A percentile compares a stretch with the other conserved stretches of the same genome.
phyloP scores from a whole-genome alignment of 2,113 vertebrate genomes.

The Orientallactaga bullata region DNA sequence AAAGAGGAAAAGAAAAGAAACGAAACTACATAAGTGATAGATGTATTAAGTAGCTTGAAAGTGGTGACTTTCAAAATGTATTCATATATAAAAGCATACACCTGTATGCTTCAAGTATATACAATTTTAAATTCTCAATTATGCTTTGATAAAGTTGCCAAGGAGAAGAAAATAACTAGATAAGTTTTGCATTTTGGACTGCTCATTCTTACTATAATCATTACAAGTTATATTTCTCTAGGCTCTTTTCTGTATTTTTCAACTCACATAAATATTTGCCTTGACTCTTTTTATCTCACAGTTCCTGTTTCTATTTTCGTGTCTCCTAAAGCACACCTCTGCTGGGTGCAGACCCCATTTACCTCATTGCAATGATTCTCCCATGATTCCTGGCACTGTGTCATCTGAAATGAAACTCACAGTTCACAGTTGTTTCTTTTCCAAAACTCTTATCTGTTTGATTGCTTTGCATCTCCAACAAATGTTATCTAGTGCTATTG shows the following conservation, averaged over 20 bases:
- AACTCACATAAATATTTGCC: conserved; percentile 16
- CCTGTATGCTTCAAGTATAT: not conserved
- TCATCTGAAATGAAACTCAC: conserved; percentile 37
- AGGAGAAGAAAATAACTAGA: conserved; percentile 3
- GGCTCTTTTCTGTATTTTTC: conserved; percentile 51
- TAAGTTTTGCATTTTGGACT: conserved; percentile 45
- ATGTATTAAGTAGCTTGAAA: not conserved
- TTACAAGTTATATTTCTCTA: conserved; percentile 35
- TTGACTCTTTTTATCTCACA: conserved; percentile 43
- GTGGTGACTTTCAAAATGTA: not conserved
- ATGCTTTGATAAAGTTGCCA: not conserved
- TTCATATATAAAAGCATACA: not conserved
- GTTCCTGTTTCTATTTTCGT: conserved; percentile 40
- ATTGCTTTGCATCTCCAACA: not conserved
- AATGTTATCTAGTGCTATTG: not conserved
- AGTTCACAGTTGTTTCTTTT: conserved; percentile 1
- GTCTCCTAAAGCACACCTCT: not conserved
- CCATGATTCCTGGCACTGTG: not conserved
- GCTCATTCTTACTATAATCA: conserved; percentile 26
- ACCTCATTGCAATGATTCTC: not conserved
- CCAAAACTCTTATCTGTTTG: not conserved
- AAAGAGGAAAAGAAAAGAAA: too few relatives aligned
- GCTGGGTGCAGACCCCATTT: not conserved
- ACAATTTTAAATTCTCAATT: not conserved
- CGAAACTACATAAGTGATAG: not conserved